Conservation (phyloP, 1,140 invertebrate genomes). For the Arctopsyche grandis region DNA sequence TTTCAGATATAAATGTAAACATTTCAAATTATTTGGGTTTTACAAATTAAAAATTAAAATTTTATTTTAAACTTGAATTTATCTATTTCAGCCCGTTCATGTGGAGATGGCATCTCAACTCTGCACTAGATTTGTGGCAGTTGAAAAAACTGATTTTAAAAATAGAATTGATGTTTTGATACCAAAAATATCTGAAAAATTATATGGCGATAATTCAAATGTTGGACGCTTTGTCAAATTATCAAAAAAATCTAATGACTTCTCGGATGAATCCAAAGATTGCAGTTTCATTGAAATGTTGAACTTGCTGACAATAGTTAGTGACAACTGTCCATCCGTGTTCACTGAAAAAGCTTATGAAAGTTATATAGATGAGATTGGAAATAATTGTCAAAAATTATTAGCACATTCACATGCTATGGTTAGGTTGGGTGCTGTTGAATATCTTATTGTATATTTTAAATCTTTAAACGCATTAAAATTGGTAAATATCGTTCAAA, state of each 20-base stretch:
- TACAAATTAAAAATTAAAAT: constrained; percentile 14
- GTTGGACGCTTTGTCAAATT: constrained; percentile 61
- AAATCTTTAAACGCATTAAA: constrained; percentile 70
- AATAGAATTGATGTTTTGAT: constrained; percentile 69
- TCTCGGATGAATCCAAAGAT: constrained; percentile 66
- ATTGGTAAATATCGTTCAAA: constrained; percentile 65
- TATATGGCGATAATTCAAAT: constrained; percentile 54
- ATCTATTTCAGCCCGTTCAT: constrained; percentile 65
- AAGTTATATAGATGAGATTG: constrained; percentile 69
- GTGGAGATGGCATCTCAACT: constrained; percentile 72
- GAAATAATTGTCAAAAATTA: constrained; percentile 78
- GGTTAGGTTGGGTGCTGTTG: constrained; percentile 79
- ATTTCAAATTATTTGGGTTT: constrained; percentile 10
- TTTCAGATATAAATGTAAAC: constrained; percentile 75
- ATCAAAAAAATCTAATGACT: constrained; percentile 56
- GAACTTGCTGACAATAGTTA: constrained; percentile 66
- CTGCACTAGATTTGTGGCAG: constrained; percentile 75
- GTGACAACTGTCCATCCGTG: constrained; percentile 62
- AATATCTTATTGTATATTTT: constrained; percentile 79
- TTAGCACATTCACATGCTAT: constrained; percentile 69
- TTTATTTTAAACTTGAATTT: constrained; percentile 63
- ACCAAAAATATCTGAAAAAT: constrained; percentile 67
- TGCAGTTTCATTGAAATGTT: constrained; percentile 69
- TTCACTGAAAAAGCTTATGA: constrained; percentile 62
- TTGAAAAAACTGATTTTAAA: constrained; percentile 75